A percentile compares a stretch with the other conserved stretches of the same genome.
Conservation (phyloP, 2,888 invertebrate species). For the Prosapia bicincta region DNA sequence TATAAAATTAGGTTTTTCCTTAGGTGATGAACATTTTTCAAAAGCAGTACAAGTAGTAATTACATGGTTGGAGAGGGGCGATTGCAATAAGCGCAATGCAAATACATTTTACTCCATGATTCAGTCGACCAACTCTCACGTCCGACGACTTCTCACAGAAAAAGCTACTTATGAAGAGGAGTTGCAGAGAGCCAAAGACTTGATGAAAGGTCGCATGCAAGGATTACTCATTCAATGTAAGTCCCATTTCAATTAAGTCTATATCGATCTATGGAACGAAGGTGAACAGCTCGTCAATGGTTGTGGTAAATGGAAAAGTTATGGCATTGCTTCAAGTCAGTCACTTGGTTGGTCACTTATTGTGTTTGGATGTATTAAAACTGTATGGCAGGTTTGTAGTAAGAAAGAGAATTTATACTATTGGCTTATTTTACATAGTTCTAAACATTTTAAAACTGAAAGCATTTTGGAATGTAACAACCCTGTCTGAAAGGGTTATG, state of each 20-base stretch:
- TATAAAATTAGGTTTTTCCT: not conserved
- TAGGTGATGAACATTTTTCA: constrained; percentile 73
- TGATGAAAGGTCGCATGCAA: constrained; percentile 79
- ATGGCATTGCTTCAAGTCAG: not conserved
- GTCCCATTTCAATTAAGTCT: constrained; percentile 48
- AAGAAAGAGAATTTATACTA: too few species aligned
- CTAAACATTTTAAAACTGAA: too few species aligned
- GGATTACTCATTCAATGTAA: constrained; percentile 88
- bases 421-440: too few species aligned
- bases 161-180: constrained; percentile 87
- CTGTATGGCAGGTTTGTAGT: too few species aligned
- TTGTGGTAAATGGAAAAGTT: too few species aligned
- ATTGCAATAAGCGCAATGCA: constrained; percentile 87
- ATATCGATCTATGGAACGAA: not conserved
- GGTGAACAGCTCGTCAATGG: not conserved
- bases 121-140: constrained; percentile 91
- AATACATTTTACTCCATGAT: constrained; percentile 95
- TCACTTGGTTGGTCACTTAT: not conserved
- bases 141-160: constrained; percentile 78
- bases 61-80: constrained; percentile 91
- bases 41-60: constrained; percentile 81
- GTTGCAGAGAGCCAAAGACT: constrained; percentile 76
- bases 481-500: too few species aligned
- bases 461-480: too few species aligned
- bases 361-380: too few species aligned